Evolutionary conservation across 2,113 vertebrate species (phyloP), one percentile per base, ranked within the genome.

Genomic region (Lycaon pictus): DNA sequence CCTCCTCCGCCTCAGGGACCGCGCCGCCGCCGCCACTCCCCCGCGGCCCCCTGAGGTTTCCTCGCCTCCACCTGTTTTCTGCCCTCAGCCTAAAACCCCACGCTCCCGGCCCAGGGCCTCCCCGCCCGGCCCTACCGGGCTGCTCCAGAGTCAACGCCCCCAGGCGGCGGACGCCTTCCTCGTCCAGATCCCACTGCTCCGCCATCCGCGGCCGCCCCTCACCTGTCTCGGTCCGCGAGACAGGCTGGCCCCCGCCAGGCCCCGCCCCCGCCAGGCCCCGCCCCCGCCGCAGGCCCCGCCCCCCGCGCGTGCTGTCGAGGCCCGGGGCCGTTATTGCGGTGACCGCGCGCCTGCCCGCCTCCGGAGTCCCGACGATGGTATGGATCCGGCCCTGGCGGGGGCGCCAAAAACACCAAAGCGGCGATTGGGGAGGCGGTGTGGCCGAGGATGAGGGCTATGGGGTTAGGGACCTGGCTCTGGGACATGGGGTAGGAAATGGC

Each of bases 121-220:
- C 92, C 2, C 1, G 88, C 55, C 13, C 0, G 81, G 53, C 92
- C 96, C 92, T 97, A 98, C 98, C 98, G 1, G 97, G 95, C 56
- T 98, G 96, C 90, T 98, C 96, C 81, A 96, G 72, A 65, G 55
- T 95, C 97, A 98, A 92, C 85, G 97, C 97, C 97, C 98, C 98
- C 90, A 98, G 81, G 94, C 97, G 98, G 81, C 96, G 93, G 94
- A 98, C 48, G 56, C 96, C 67, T 85, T 98, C 97, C 82, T 98
- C 98, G 85, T 98, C 96, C 94, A 98, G 96, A 43, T 98, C 97
- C 98, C 98, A 98, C 48, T 96, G 97, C 95, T 98, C 98, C 76
- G 97, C 98, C 98, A 98, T 98, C 51, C 96, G 80, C 3, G 89
- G 65, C 91, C 43, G 27, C 77, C 55, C 93, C 96, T 95, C 95